These are phyloP conservation scores for Carollia perspicillata DNA, from an alignment of 2,113 vertebrate genomes.

Conservation along the genomic window DNA sequence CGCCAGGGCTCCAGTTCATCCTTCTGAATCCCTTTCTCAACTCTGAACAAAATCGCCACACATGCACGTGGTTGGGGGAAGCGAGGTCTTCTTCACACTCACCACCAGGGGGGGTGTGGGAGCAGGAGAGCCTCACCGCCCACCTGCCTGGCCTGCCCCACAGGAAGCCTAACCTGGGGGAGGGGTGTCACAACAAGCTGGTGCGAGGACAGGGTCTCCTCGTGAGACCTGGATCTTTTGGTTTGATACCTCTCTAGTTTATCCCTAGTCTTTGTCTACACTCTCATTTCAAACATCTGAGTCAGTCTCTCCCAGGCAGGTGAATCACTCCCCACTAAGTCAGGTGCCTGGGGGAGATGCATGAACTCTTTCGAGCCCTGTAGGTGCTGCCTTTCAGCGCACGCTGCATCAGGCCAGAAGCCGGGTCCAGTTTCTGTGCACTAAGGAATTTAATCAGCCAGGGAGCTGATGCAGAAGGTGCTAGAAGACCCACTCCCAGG, in stretches of 20 bases:
- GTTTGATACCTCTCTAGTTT: not conserved
- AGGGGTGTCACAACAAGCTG: not conserved
- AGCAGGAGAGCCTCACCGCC: not conserved
- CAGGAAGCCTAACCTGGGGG: not conserved
- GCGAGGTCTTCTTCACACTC: slow-evolving; percentile 53
- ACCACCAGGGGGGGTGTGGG: slow-evolving; percentile 51
- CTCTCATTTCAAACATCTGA: not conserved
- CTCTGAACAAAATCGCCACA: slow-evolving; percentile 24
- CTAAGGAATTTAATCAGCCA: slow-evolving; percentile 27
- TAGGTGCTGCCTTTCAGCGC: slow-evolving; percentile 19
- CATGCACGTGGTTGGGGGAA: not conserved
- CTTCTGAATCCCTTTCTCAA: not conserved
- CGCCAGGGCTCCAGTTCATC: not conserved
- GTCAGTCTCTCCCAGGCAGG: slow-evolving; percentile 28
- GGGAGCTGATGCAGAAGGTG: not conserved
- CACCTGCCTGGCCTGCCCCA: not conserved
- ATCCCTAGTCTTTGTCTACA: not conserved
- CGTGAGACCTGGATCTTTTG: not conserved
- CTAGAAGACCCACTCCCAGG: not conserved
- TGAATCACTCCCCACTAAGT: not conserved
- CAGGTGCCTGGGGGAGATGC: not conserved
- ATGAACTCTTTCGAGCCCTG: not conserved
- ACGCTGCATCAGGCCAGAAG: slow-evolving; percentile 33
- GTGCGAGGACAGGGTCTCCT: not conserved
- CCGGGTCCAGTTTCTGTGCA: not conserved